Base-by-base conservation (phyloP, 2,797 vertebrate species). In the Anableps anableps region DNA sequence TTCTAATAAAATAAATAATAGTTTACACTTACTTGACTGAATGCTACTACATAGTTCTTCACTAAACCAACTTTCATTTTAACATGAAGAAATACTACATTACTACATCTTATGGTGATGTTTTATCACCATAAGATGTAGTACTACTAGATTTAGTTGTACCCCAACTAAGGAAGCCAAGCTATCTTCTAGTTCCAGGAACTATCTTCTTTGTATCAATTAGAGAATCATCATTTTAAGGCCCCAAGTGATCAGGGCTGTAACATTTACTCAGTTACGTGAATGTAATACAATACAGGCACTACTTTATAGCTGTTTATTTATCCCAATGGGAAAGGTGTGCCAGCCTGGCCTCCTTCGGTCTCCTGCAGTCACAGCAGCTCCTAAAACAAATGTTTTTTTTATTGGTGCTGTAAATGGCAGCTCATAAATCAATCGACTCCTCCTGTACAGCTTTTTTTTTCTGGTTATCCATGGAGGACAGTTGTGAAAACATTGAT, bases 401-500 rank as follows among this genome's bases (percentile, higher is more conserved):
- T 91, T 88, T 91, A 85, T 84, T 83, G 86, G 85, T 72, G 82
- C 48, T 75, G 74, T 88, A 78, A 85, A 87, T 34, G 66, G 45
- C 83, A 58, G 79, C 68, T 81, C 62, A 43, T 91, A 91, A 93
- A 92, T 89, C 66, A 85, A 58, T 70, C 58, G 7, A 48, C 86
- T 80, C 80, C 79, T 80, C 71, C 74, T 23, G 75, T 53, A 81
- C 81, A 80, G 78, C 83, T 84, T 87, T 84, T 76, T 75, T 55
- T 41, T 79, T 45, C 43, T 29, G 75, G 80, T 92, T 93, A 86
- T 90, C 90, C 78, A 87, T 88, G 60, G 86, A 86, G 88, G 89
- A 90, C 94, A 92, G 90, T 92, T 94, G 93, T 89, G 84, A 94
- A 94, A 95, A 94, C 90, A 89, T 26, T 2, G 83, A 72, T 79